Base-by-base conservation (phyloP, 2,113 vertebrate species). In the Peromyscus maniculatus region DNA sequence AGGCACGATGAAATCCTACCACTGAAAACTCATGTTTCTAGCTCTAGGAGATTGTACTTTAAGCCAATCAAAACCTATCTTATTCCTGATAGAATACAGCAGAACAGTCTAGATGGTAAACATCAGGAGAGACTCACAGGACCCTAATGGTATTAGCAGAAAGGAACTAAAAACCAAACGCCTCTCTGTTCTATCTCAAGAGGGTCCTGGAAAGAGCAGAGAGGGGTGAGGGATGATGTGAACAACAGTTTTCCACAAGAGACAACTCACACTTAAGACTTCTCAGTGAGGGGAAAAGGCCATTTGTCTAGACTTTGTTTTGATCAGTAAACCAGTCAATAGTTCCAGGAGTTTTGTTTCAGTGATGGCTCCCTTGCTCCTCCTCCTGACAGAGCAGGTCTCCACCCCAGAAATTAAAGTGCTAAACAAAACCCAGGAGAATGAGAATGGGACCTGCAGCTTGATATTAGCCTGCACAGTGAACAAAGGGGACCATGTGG, bases 351-450 rank as follows among this genome's bases (percentile, higher is more conserved):
- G 69, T 1, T 72, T 83, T 91, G 55, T 77, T 87, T 91, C 66
- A 80, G 39, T 97, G 93, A 96, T 78, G 91, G 55, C 78, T 92
- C 16, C 90, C 75, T 96, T 93, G 75, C 11, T 93, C 86, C 88
- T 71, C 28, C 87, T 97, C 82, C 39, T 96, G 97, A 97, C 97
- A 98, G 98, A 98, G 72, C 95, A 93, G 91, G 93, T 97, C 93
- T 97, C 98, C 72, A 93, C 83, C 87, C 98, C 97, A 13, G 95
- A 97, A 83, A 97, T 98, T 83, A 92, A 84, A 91, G 98, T 98
- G 78, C 17, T 98, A 66, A 97, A 97, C 87, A 13, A 17, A 62
- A 97, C 95, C 4, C 89, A 83, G 83, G 74, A 96, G 52, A 59
- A 71, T 0, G 84, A 95, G 57, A 86, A 93, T 0, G 95, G 95